Evolutionary conservation across 2,797 vertebrate genomes (phyloP).

Genomic region (Acomys russatus): DNA sequence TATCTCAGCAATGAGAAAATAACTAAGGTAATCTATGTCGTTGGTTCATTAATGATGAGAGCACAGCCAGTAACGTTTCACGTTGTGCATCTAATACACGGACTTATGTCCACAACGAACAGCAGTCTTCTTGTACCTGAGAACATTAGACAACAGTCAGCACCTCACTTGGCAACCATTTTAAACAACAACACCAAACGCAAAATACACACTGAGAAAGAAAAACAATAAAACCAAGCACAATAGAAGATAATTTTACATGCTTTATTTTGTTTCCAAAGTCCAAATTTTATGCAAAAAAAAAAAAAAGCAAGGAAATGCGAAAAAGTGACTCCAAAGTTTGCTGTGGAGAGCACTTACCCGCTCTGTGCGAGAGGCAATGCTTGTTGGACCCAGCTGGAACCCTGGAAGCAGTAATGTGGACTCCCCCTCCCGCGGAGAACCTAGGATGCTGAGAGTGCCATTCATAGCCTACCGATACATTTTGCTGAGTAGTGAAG

Average conservation of each 20-base stretch:
- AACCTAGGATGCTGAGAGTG: background rate
- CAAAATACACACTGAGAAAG: background rate
- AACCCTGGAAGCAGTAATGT: background rate
- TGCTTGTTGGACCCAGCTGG: background rate
- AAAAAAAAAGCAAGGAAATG: background rate
- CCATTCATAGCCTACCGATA: background rate
- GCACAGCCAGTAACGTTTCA: background rate
- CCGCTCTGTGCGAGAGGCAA: background rate
- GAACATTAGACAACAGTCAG: background rate
- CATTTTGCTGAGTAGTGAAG: background rate
- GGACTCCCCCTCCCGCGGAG: background rate
- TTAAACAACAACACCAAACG: background rate
- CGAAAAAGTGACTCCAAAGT: background rate
- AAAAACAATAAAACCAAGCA: background rate
- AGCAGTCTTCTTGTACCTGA: background rate
- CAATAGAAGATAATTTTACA: background rate
- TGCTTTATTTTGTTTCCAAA: background rate
- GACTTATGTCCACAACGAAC: background rate
- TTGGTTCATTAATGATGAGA: background rate
- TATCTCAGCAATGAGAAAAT: background rate
- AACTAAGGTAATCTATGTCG: background rate
- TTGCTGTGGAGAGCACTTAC: background rate
- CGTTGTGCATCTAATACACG: background rate
- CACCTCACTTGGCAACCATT: background rate
- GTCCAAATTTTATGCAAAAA: background rate